Evolutionary conservation across 2,113 vertebrate genomes (phyloP).

Genomic region (Barbus barbus): DNA sequence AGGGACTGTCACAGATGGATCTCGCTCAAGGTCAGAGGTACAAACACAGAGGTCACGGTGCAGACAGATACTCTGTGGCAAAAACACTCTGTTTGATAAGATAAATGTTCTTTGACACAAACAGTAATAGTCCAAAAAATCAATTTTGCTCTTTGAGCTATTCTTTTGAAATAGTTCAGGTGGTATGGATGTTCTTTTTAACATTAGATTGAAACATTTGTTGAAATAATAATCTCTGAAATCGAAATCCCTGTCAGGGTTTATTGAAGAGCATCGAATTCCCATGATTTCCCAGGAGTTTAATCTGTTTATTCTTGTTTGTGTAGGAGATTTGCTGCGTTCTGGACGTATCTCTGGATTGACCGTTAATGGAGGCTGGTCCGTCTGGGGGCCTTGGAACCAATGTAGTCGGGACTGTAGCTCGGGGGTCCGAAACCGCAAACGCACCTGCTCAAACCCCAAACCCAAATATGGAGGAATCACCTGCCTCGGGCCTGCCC

Average conservation of each 20-base stretch:
- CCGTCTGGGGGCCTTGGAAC: slow-evolving; percentile 89
- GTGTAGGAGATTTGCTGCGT: slow-evolving; percentile 87
- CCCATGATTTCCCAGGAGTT: not conserved
- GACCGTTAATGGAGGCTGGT: slow-evolving; percentile 90
- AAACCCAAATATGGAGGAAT: slow-evolving; percentile 90
- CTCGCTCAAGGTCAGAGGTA: slow-evolving; percentile 64
- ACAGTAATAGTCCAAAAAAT: not conserved
- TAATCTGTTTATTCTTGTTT: slow-evolving; percentile 39
- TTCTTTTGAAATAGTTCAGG: not conserved
- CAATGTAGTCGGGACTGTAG: slow-evolving; percentile 96
- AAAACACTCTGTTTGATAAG: not conserved
- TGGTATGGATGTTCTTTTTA: not conserved
- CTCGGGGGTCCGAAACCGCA: slow-evolving; percentile 88
- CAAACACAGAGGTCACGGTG: slow-evolving; percentile 68
- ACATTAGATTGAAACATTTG: not conserved
- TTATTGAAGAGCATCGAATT: not conserved
- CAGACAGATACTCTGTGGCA: slow-evolving; percentile 8
- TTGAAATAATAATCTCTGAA: not conserved
- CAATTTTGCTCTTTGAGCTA: not conserved
- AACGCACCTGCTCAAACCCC: slow-evolving; percentile 89
- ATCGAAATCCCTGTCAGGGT: not conserved
- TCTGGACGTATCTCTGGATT: slow-evolving; percentile 86
- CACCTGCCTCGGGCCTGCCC: slow-evolving; percentile 84
- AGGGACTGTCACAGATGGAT: slow-evolving; percentile 61
- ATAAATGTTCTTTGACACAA: not conserved